Conservation (phyloP, 64 coral and sea anemone species). For the Orbicella faveolata region DNA sequence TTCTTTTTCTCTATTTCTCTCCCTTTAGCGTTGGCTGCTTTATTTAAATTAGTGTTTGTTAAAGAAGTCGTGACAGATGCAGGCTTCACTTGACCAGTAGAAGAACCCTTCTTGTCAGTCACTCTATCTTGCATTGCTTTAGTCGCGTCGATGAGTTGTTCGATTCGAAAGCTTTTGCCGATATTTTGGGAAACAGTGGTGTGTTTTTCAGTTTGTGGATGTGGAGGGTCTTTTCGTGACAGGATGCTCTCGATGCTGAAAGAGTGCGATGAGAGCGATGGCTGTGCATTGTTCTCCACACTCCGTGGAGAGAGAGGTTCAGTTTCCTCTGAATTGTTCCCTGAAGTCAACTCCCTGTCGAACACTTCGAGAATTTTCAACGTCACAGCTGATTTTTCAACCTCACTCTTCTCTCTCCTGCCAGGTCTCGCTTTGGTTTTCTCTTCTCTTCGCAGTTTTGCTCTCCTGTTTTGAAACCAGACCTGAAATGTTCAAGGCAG, state of each 20-base stretch:
- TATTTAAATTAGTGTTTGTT: neutral
- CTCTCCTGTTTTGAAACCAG: slow-evolving; percentile 92
- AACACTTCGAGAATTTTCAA: slow-evolving; percentile 35
- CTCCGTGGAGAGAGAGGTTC: neutral
- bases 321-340: neutral
- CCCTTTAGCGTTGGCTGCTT: neutral
- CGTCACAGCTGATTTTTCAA: slow-evolving; percentile 46
- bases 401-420: slow-evolving; percentile 81
- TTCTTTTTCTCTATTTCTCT: neutral
- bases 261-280: slow-evolving; percentile 8
- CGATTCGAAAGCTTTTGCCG: slow-evolving; percentile 15
- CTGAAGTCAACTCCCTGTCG: slow-evolving; percentile 14
- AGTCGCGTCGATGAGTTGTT: neutral
- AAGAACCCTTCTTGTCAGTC: neutral
- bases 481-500: slow-evolving; percentile 49
- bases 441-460: slow-evolving; percentile 81
- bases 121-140: neutral
- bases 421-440: slow-evolving; percentile 79
- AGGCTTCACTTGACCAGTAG: neutral
- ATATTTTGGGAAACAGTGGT: neutral
- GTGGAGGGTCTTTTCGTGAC: slow-evolving; percentile 58
- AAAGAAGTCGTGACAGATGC: neutral
- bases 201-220: neutral
- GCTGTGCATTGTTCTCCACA: slow-evolving; percentile 13
- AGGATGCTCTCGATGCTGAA: slow-evolving; percentile 70